Conservation (phyloP, 2,113 vertebrate genomes). For the Pungitius pungitius region DNA sequence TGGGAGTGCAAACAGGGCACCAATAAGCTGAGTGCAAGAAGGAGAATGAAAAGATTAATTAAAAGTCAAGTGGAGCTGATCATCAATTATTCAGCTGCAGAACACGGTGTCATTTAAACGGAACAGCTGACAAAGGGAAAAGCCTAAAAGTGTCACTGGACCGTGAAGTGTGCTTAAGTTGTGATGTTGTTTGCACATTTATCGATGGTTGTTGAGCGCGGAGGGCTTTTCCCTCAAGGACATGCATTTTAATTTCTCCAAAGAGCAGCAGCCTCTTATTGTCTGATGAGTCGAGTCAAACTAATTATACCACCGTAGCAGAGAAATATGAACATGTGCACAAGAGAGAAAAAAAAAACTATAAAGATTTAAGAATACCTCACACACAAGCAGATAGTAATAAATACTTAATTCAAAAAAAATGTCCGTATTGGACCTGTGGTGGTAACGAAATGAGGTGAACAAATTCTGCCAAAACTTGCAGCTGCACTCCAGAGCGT, state of each 20-base stretch:
- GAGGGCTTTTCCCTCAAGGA: constrained; percentile 22
- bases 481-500: background rate
- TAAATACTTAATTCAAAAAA: background rate
- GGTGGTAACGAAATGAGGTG: background rate
- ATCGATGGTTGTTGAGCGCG: constrained; percentile 25
- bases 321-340: background rate
- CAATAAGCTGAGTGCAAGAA: background rate
- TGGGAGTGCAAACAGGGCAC: background rate
- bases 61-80: constrained; percentile 46
- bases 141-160: constrained; percentile 39
- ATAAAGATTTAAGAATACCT: background rate
- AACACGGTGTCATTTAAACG: constrained; percentile 61
- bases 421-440: background rate
- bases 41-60: constrained; percentile 19
- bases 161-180: constrained; percentile 38
- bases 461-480: background rate
- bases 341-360: background rate
- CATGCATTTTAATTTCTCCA: constrained; percentile 51
- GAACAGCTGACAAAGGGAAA: constrained; percentile 70
- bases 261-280: constrained; percentile 56
- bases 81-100: constrained; percentile 76
- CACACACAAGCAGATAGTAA: background rate
- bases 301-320: background rate
- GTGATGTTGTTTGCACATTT: background rate
- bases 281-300: constrained; percentile 30